A percentile compares a stretch with the other conserved stretches of the same genome.
Evolutionary conservation across 2,888 invertebrate genomes (phyloP).

Genomic region (Dicroscelio sp.): DNA sequence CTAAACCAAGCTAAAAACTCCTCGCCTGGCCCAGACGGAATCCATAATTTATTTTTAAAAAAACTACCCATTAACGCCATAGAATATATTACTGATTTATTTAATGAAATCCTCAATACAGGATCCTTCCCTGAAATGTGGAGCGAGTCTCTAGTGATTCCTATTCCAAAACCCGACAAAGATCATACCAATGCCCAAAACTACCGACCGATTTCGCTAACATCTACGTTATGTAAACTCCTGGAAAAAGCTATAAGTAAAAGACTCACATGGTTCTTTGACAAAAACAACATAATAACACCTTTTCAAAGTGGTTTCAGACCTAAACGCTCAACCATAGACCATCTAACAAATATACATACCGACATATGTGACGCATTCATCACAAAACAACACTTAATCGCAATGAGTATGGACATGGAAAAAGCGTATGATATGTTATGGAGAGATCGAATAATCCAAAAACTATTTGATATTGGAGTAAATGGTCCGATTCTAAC

Average conservation of each 20-base stretch:
- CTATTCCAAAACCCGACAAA: slow-evolving; percentile 58
- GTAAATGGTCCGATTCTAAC: slow-evolving; percentile 44
- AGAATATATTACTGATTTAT: slow-evolving; percentile 6
- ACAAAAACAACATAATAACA: slow-evolving; percentile 43
- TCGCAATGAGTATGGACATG: slow-evolving; percentile 27
- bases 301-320: slow-evolving; percentile 54
- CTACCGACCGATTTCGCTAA: slow-evolving; percentile 64
- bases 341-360: slow-evolving; percentile 74
- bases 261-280: slow-evolving; percentile 37
- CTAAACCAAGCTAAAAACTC: slow-evolving; percentile 48
- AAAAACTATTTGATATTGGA: slow-evolving; percentile 51
- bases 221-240: slow-evolving; percentile 62
- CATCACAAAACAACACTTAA: slow-evolving; percentile 61
- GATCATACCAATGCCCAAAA: slow-evolving; percentile 26
- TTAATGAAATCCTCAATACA: slow-evolving; percentile 42
- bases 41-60: slow-evolving; percentile 69
- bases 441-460: slow-evolving; percentile 66
- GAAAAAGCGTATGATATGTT: slow-evolving; percentile 82
- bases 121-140: slow-evolving; percentile 16
- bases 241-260: slow-evolving; percentile 68
- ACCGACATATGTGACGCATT: slow-evolving; percentile 70
- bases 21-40: slow-evolving; percentile 77
- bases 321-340: slow-evolving; percentile 13
- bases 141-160: slow-evolving; percentile 41
- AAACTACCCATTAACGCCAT: slow-evolving; percentile 45